These are phyloP conservation scores for Pocillopora verrucosa DNA, from an alignment of 64 coral and sea anemone genomes.

Conservation along the genomic window DNA sequence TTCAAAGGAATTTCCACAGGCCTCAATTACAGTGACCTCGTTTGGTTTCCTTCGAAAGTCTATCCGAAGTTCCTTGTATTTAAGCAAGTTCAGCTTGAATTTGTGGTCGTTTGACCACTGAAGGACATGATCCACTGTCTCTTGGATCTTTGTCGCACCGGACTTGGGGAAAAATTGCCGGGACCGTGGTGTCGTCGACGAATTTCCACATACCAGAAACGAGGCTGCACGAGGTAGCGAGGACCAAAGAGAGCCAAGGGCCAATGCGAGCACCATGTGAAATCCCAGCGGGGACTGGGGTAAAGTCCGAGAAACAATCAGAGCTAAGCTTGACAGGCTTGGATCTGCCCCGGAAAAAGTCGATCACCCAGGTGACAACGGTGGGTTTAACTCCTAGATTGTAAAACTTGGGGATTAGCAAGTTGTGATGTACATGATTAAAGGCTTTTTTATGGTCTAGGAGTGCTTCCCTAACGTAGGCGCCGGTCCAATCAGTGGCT, in stretches of 20 bases:
- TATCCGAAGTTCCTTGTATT: too few relatives aligned
- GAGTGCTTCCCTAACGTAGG: not conserved
- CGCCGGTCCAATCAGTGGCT: not conserved
- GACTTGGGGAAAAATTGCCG: conserved; percentile 29
- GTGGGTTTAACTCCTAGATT: conserved; percentile 21
- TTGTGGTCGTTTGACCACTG: too few relatives aligned
- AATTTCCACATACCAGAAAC: conserved; percentile 12
- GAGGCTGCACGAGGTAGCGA: not conserved
- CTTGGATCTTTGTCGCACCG: not conserved
- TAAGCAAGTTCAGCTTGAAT: too few relatives aligned
- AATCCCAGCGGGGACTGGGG: not conserved
- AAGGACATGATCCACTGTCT: too few relatives aligned
- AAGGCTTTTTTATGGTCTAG: conserved; percentile 20
- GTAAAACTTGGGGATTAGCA: conserved; percentile 1
- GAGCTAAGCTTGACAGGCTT: not conserved
- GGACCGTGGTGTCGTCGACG: conserved; percentile 33
- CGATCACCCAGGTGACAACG: conserved; percentile 15
- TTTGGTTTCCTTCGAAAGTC: not conserved
- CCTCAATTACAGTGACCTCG: not conserved
- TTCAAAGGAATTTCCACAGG: not conserved
- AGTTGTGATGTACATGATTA: conserved; percentile 27
- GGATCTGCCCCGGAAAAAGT: not conserved
- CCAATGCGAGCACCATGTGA: too few relatives aligned
- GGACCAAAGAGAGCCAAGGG: not conserved
- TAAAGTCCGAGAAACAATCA: not conserved